These are phyloP conservation scores for Eupithecia inturbata DNA, from an alignment of 2,888 invertebrate species.

Conservation along the genomic window DNA sequence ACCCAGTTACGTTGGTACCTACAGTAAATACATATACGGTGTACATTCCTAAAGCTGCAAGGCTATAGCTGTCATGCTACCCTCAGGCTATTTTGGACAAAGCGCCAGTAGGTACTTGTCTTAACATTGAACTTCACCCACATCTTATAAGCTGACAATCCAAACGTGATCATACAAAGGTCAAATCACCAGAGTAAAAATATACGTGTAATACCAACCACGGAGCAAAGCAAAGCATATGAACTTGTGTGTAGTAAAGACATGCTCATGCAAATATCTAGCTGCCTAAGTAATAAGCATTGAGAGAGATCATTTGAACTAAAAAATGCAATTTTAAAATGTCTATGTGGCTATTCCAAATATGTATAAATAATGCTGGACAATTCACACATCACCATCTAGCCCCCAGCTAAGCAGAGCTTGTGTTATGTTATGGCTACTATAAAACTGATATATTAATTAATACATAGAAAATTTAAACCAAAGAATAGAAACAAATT, in stretches of 20 bases:
- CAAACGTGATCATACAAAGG: conserved; percentile 34
- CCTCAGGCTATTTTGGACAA: conserved; percentile 27
- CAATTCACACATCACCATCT: too few relatives aligned
- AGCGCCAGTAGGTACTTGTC: conserved; percentile 11
- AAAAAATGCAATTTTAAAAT: too few relatives aligned
- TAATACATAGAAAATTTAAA: too few relatives aligned
- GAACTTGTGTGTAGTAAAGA: not conserved
- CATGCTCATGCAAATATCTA: not conserved
- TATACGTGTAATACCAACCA: not conserved
- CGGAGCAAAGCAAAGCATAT: not conserved
- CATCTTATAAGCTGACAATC: conserved; percentile 36
- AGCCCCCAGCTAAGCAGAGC: too few relatives aligned
- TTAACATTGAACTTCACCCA: conserved; percentile 43
- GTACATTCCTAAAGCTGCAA: conserved; percentile 1
- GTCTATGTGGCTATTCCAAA: too few relatives aligned
- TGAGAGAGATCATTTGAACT: too few relatives aligned
- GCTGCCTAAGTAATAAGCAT: too few relatives aligned
- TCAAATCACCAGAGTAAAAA: conserved; percentile 21
- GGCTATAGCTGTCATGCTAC: conserved; percentile 2
- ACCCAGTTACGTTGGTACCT: too few relatives aligned
- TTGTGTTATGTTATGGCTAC: too few relatives aligned
- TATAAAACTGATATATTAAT: too few relatives aligned
- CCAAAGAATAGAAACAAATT: too few relatives aligned
- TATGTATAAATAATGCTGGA: too few relatives aligned
- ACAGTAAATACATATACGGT: not conserved